Conservation (phyloP, 1,140 invertebrate species). For the Caenorhabditis tropicalis region DNA sequence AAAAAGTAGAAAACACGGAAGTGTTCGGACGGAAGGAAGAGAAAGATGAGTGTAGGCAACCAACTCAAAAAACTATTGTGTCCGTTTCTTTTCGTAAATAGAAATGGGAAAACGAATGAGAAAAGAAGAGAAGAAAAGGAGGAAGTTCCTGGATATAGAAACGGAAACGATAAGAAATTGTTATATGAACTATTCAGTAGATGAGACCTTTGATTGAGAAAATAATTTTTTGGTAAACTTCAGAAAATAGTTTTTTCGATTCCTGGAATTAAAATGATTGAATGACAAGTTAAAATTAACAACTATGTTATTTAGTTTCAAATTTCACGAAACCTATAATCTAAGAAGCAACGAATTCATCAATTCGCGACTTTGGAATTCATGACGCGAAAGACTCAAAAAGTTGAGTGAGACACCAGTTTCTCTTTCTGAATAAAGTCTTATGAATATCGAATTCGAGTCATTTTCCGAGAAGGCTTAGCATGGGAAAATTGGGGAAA, state of each 20-base stretch:
- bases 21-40: background rate
- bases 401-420: too few species aligned
- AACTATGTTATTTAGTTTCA: too few species aligned
- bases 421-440: too few species aligned
- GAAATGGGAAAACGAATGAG: background rate
- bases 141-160: slow-evolving; percentile 17
- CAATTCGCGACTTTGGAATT: too few species aligned
- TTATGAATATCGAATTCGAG: background rate
- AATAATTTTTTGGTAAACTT: too few species aligned
- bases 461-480: background rate
- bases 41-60: background rate
- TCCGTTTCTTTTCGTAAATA: background rate
- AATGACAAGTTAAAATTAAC: too few species aligned
- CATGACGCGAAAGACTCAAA: too few species aligned
- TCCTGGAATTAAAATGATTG: too few species aligned
- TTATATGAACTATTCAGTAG: background rate
- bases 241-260: too few species aligned
- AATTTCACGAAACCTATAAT: too few species aligned
- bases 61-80: background rate
- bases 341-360: too few species aligned
- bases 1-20: background rate
- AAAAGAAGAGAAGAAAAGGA: background rate
- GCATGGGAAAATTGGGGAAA: background rate
- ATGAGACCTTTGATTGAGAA: too few species aligned
- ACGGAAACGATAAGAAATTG: background rate